phyloP scores from a whole-genome alignment of 2,888 invertebrate species.

The Catocala fraxini region DNA sequence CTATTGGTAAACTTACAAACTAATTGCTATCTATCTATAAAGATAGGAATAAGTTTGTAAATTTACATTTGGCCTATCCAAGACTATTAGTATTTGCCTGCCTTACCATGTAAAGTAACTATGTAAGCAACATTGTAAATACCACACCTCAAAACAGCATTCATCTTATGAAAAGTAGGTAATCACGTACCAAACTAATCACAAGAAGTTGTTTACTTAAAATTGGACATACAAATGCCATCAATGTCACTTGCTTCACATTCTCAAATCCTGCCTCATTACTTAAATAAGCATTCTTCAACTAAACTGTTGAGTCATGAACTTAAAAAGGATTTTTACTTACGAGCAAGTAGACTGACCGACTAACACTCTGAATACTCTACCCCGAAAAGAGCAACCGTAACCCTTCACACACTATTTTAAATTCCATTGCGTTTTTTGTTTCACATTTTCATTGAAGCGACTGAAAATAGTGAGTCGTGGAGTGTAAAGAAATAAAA shows the following conservation, averaged over 20 bases:
- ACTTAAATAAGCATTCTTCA: slow-evolving; percentile 58
- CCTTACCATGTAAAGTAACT: too few relatives aligned
- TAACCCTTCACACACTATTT: slow-evolving; percentile 1
- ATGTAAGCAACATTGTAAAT: too few relatives aligned
- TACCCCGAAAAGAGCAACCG: slow-evolving; percentile 12
- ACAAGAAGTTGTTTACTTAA: slow-evolving; percentile 24
- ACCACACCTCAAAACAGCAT: slow-evolving; percentile 19
- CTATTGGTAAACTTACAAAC: too few relatives aligned
- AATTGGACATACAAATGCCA: slow-evolving; percentile 27
- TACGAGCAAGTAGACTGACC: slow-evolving; percentile 71
- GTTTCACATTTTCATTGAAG: slow-evolving; percentile 36
- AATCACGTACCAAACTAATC: slow-evolving; percentile 22
- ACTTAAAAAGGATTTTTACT: slow-evolving; percentile 74
- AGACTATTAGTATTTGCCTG: too few relatives aligned
- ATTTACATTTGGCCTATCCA: too few relatives aligned
- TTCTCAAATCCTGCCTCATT: slow-evolving; percentile 44
- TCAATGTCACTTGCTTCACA: slow-evolving; percentile 47
- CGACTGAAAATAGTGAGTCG: slow-evolving; percentile 53
- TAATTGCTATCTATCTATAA: too few relatives aligned
- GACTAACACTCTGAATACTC: slow-evolving; percentile 54
- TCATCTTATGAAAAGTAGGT: slow-evolving; percentile 13
- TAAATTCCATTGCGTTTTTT: slow-evolving; percentile 27
- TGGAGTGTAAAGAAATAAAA: slow-evolving; percentile 33
- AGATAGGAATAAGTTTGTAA: too few relatives aligned
- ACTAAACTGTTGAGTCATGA: slow-evolving; percentile 66